Percentiles rank a stretch among this genome's conserved stretches.
phyloP scores from a whole-genome alignment of 2,888 invertebrate species.

The Flexamia atlantica region DNA sequence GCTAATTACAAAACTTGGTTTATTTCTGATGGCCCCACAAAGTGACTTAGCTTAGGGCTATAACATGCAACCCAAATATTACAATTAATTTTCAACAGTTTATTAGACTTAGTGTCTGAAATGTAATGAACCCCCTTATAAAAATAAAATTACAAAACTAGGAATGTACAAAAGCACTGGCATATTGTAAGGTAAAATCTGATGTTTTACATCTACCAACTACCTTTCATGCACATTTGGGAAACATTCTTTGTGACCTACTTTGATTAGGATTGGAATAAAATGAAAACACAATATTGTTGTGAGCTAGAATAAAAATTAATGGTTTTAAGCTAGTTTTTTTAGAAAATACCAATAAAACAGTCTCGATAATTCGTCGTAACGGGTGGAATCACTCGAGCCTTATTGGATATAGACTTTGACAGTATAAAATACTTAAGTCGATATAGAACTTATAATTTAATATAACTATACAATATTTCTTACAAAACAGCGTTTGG shows the following conservation, averaged over 20 bases:
- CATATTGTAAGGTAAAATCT: constrained; percentile 43
- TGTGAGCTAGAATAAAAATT: constrained; percentile 1
- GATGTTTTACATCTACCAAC: constrained; percentile 22
- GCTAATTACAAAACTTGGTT: constrained; percentile 4
- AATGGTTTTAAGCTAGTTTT: not conserved
- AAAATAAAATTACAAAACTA: constrained; percentile 34
- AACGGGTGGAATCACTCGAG: constrained; percentile 31
- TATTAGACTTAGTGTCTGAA: not conserved
- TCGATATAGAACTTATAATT: constrained; percentile 24
- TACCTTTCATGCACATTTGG: constrained; percentile 36
- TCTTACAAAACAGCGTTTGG: constrained; percentile 48
- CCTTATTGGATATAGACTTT: not conserved
- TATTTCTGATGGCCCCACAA: constrained; percentile 26
- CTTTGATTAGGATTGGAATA: constrained; percentile 8
- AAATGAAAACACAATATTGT: constrained; percentile 12
- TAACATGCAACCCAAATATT: not conserved
- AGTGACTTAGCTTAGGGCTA: not conserved
- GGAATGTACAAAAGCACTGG: constrained; percentile 58
- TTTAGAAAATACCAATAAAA: constrained; percentile 27
- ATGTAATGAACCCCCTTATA: not conserved
- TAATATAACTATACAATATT: constrained; percentile 56
- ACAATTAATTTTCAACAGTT: constrained; percentile 1
- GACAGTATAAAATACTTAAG: constrained; percentile 34
- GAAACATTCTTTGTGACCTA: constrained; percentile 3
- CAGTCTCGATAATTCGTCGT: constrained; percentile 40